Evolutionary conservation across 2,888 invertebrate genomes (phyloP).

Genomic region (Tillus elongatus): DNA sequence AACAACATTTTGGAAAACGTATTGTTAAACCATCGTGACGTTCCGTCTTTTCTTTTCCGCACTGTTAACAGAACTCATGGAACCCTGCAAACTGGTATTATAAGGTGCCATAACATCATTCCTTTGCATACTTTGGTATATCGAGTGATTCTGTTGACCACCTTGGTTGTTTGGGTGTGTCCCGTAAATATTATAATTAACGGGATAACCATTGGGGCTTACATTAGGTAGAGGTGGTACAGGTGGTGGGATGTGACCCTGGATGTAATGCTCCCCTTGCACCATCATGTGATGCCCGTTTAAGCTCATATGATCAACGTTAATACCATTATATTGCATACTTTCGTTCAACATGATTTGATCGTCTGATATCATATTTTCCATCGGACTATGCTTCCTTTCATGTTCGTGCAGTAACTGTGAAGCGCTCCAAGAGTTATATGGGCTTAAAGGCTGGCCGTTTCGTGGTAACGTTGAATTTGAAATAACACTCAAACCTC

Average conservation of each 20-base stretch:
- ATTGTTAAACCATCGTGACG: slow-evolving; percentile 52
- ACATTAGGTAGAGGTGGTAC: slow-evolving; percentile 47
- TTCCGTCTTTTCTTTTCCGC: slow-evolving; percentile 49
- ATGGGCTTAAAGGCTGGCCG: slow-evolving; percentile 43
- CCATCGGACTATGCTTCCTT: slow-evolving; percentile 45
- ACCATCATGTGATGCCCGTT: slow-evolving; percentile 34
- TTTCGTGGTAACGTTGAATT: slow-evolving; percentile 40
- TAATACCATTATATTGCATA: slow-evolving; percentile 36
- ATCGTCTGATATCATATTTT: slow-evolving; percentile 29
- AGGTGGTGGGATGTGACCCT: slow-evolving; percentile 40
- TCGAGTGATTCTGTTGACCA: slow-evolving; percentile 30
- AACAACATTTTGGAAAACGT: slow-evolving; percentile 32
- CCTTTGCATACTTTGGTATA: slow-evolving; percentile 41
- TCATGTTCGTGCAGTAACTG: slow-evolving; percentile 52
- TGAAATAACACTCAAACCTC: slow-evolving; percentile 38
- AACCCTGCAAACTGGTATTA: slow-evolving; percentile 48
- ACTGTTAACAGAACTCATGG: slow-evolving; percentile 49
- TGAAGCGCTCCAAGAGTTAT: slow-evolving; percentile 52
- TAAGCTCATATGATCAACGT: slow-evolving; percentile 35
- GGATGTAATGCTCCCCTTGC: slow-evolving; percentile 33
- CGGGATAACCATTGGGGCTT: slow-evolving; percentile 38
- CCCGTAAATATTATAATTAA: slow-evolving; percentile 41
- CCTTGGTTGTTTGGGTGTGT: slow-evolving; percentile 34
- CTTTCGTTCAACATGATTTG: slow-evolving; percentile 36
- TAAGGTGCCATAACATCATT: slow-evolving; percentile 37